These are phyloP conservation scores for Argopecten irradians DNA, from an alignment of 1,140 invertebrate genomes.

Conservation along the genomic window DNA sequence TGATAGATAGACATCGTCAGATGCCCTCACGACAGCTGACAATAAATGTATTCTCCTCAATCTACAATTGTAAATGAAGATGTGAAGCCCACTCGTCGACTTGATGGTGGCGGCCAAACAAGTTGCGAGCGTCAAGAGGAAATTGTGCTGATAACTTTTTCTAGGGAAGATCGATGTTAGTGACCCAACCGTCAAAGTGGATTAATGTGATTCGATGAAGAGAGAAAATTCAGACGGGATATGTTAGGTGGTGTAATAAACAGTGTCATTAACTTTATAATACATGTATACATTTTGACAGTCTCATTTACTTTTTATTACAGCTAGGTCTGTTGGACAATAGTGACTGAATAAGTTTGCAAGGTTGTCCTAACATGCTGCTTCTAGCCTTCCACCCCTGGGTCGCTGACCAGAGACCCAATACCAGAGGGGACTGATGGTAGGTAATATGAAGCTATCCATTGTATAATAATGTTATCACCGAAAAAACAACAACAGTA, in stretches of 20 bases:
- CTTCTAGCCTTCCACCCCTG: too few relatives aligned
- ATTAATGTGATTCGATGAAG: background rate
- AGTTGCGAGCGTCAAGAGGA: background rate
- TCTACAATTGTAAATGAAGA: background rate
- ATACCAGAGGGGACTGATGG: too few relatives aligned
- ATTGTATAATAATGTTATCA: too few relatives aligned
- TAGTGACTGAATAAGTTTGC: too few relatives aligned
- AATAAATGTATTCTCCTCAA: background rate
- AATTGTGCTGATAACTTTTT: background rate
- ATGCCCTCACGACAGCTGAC: background rate
- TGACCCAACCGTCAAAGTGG: background rate
- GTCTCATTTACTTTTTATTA: too few relatives aligned
- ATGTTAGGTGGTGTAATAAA: background rate
- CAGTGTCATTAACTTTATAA: too few relatives aligned
- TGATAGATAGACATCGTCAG: background rate
- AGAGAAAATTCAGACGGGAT: background rate
- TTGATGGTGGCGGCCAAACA: background rate
- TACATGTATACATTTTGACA: too few relatives aligned
- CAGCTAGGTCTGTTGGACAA: too few relatives aligned
- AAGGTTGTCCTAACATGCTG: too few relatives aligned
- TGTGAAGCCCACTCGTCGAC: background rate
- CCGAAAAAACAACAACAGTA: too few relatives aligned
- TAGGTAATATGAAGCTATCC: too few relatives aligned
- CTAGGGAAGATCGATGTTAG: background rate
- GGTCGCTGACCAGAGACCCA: too few relatives aligned